phyloP scores from a whole-genome alignment of 2,113 vertebrate genomes.

The Mormyrus lacerda region DNA sequence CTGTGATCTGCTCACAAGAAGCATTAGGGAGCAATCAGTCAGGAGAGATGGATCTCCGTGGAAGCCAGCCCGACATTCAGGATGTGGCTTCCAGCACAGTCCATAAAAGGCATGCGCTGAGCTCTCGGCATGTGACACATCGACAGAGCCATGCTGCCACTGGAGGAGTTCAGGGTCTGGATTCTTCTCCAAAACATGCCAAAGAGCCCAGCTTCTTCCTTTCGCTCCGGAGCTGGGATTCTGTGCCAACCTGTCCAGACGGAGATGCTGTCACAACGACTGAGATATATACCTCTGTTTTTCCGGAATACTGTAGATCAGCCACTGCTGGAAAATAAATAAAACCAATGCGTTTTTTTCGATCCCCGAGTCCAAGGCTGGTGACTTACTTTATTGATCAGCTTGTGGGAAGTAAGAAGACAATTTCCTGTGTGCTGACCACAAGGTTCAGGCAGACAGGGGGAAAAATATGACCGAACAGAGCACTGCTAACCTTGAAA shows the following conservation, averaged over 20 bases:
- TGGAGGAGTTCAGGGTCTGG: background rate
- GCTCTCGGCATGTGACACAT: background rate
- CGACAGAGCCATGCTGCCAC: background rate
- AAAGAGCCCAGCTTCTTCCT: background rate
- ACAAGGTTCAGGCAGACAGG: background rate
- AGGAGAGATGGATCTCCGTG: background rate
- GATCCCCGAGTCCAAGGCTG: background rate
- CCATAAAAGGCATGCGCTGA: background rate
- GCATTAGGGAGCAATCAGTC: background rate
- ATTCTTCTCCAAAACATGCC: background rate
- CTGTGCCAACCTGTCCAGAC: background rate
- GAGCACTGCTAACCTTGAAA: background rate
- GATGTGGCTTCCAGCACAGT: background rate
- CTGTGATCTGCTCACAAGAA: background rate
- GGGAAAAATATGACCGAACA: background rate
- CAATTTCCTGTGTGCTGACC: background rate
- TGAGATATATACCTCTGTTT: background rate
- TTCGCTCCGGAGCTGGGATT: background rate
- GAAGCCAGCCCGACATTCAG: background rate
- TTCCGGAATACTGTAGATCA: background rate
- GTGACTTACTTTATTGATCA: background rate
- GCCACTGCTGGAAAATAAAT: background rate
- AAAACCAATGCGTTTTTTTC: background rate
- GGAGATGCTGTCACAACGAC: background rate
- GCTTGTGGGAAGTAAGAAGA: background rate